Evolutionary conservation across 2,888 invertebrate species (phyloP).

Genomic region (Pyrrhia umbra): DNA sequence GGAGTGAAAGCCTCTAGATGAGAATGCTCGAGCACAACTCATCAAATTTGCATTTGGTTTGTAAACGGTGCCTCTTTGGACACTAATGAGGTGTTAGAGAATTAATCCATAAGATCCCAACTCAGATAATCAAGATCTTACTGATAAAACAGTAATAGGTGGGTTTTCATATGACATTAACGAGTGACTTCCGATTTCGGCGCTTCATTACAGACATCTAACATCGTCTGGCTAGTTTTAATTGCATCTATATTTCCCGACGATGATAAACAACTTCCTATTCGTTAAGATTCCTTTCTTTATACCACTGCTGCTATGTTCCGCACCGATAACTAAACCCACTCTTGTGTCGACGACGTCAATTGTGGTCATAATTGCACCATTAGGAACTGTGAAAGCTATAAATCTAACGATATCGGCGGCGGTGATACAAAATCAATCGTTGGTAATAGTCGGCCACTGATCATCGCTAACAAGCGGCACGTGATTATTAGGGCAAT

Average conservation of each 20-base stretch:
- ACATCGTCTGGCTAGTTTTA: slow-evolving; percentile 64
- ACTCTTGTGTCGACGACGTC: slow-evolving; percentile 65
- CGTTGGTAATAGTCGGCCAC: slow-evolving; percentile 78
- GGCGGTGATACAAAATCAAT: slow-evolving; percentile 81
- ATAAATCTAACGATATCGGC: slow-evolving; percentile 81
- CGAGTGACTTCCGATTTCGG: slow-evolving; percentile 80
- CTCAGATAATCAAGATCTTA: slow-evolving; percentile 79
- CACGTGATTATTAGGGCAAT: slow-evolving; percentile 87
- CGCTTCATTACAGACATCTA: slow-evolving; percentile 65
- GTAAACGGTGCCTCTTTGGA: slow-evolving; percentile 78
- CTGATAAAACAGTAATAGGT: slow-evolving; percentile 77
- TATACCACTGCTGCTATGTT: slow-evolving; percentile 48
- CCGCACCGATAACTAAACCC: slow-evolving; percentile 54
- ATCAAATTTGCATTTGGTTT: slow-evolving; percentile 86
- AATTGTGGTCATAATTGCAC: slow-evolving; percentile 80
- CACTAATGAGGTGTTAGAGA: slow-evolving; percentile 88
- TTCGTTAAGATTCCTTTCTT: slow-evolving; percentile 61
- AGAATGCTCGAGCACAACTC: slow-evolving; percentile 81
- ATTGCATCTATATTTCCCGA: slow-evolving; percentile 67
- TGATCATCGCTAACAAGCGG: slow-evolving; percentile 87
- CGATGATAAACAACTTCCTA: slow-evolving; percentile 68
- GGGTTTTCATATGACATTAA: slow-evolving; percentile 75
- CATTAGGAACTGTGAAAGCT: slow-evolving; percentile 83
- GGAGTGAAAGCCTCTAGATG: slow-evolving; percentile 72
- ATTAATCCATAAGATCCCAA: slow-evolving; percentile 84